Evolutionary conservation across 2,113 vertebrate species (phyloP).

Genomic region (Aspidoscelis tigris): DNA sequence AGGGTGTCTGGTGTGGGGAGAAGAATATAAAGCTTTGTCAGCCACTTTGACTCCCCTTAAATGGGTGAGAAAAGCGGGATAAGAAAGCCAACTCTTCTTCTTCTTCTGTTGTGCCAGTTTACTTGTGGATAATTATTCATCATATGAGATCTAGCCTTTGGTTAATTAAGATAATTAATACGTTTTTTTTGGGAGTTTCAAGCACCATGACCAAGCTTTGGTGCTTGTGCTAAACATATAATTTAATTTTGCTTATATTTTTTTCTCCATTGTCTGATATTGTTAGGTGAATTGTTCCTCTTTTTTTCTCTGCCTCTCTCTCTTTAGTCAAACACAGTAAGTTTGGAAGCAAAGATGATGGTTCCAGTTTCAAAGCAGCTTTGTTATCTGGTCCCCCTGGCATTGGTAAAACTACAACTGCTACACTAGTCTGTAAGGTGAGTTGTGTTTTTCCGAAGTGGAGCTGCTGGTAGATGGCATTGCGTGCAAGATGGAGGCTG

Average conservation of each 20-base stretch:
- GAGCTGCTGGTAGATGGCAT: not conserved
- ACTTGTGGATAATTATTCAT: not conserved
- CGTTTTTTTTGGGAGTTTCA: not conserved
- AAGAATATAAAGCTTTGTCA: too few species aligned
- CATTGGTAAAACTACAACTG: slow-evolving; percentile 97
- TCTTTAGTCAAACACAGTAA: slow-evolving; percentile 77
- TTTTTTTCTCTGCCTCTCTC: slow-evolving; percentile 23
- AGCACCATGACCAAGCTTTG: not conserved
- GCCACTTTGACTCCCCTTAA: too few species aligned
- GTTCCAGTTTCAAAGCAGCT: slow-evolving; percentile 88
- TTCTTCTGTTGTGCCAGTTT: not conserved
- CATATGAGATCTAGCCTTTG: not conserved
- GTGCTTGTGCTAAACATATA: not conserved
- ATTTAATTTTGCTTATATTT: not conserved
- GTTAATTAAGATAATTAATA: not conserved
- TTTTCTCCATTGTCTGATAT: not conserved
- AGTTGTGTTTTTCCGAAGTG: slow-evolving; percentile 46
- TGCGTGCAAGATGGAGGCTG: fast-evolving
- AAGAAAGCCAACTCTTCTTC: too few species aligned
- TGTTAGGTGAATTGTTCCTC: not conserved
- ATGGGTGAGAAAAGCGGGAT: too few species aligned
- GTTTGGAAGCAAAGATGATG: slow-evolving; percentile 86
- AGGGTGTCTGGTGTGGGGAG: too few species aligned
- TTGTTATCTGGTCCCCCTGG: slow-evolving; percentile 96
- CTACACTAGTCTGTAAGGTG: slow-evolving; percentile 94